Percentiles rank a stretch among this genome's conserved stretches.
These are phyloP conservation scores for Heliconius hortense DNA, from an alignment of 2,888 invertebrate species.

Conservation along the genomic window DNA sequence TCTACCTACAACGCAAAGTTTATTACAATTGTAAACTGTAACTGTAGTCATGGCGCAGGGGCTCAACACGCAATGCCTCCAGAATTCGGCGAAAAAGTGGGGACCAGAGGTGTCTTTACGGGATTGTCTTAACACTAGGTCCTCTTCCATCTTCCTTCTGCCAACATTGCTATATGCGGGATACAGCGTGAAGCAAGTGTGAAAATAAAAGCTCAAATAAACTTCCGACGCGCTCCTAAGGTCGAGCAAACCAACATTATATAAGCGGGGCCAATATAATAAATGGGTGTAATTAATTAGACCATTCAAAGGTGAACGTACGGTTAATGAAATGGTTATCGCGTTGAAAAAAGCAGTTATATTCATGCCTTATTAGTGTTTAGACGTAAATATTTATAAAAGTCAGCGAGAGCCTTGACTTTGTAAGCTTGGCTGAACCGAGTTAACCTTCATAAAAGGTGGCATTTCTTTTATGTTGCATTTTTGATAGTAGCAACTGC, in stretches of 20 bases:
- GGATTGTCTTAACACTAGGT: too few species aligned
- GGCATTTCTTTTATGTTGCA: not conserved
- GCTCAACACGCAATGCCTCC: too few species aligned
- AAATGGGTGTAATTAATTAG: slow-evolving; percentile 35
- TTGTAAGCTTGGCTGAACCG: slow-evolving; percentile 18
- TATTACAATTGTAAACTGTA: too few species aligned
- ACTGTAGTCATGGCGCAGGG: too few species aligned
- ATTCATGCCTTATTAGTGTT: slow-evolving; percentile 25
- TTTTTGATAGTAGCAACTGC: not conserved
- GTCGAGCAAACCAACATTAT: slow-evolving; percentile 19
- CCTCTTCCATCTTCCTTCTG: too few species aligned
- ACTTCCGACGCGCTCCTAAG: not conserved
- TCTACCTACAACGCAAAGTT: too few species aligned
- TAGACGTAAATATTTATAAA: slow-evolving; percentile 21
- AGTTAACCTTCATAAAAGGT: not conserved
- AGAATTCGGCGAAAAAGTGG: too few species aligned
- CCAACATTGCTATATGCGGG: too few species aligned
- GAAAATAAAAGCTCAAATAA: not conserved
- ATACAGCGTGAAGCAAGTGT: not conserved
- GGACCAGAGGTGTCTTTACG: too few species aligned
- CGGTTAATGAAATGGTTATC: slow-evolving; percentile 38
- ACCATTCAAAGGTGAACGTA: slow-evolving; percentile 33
- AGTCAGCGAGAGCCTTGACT: slow-evolving; percentile 19
- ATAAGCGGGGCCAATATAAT: slow-evolving; percentile 24
- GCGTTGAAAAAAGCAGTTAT: slow-evolving; percentile 33